Evolutionary conservation across 1,140 invertebrate genomes (phyloP).

Genomic region (Leptestheria dahalacensis): DNA sequence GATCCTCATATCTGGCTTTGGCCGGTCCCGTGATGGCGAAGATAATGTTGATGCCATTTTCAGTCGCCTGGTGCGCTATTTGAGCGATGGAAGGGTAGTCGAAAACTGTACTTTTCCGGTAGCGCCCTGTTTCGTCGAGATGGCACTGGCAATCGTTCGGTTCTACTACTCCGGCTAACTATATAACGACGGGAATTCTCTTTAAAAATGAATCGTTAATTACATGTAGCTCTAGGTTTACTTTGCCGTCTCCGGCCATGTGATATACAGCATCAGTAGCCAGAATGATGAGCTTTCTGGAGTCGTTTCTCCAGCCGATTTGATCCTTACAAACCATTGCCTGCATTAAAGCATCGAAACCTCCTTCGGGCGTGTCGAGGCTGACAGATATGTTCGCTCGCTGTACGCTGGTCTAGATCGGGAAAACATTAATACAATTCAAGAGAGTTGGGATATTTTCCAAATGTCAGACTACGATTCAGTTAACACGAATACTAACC

Average conservation of each 20-base stretch:
- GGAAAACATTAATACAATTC: neutral
- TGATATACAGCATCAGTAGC: conserved; percentile 45
- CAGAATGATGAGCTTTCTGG: conserved; percentile 42
- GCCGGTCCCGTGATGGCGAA: conserved; percentile 45
- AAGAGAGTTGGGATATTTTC: neutral
- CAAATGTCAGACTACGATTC: conserved; percentile 19
- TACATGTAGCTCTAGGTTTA: conserved; percentile 40
- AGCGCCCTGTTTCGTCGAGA: conserved; percentile 33
- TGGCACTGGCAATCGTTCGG: conserved; percentile 49
- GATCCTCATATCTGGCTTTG: conserved; percentile 34
- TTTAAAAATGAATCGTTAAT: conserved; percentile 24
- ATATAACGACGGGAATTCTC: conserved; percentile 10
- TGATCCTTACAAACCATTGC: conserved; percentile 42
- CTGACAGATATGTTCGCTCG: conserved; percentile 44
- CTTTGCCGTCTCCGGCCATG: conserved; percentile 46
- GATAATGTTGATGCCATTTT: conserved; percentile 45
- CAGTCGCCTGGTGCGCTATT: conserved; percentile 22
- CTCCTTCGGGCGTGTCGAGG: conserved; percentile 55
- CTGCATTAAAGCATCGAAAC: conserved; percentile 65
- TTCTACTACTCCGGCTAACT: conserved; percentile 43
- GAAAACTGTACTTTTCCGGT: conserved; percentile 28
- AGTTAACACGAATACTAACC: no score
- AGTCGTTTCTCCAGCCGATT: conserved; percentile 40
- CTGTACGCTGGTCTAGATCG: conserved; percentile 19
- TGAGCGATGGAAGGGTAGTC: conserved; percentile 26